Conservation (phyloP, 1,140 invertebrate species). For the Bathynomus jamesi region DNA sequence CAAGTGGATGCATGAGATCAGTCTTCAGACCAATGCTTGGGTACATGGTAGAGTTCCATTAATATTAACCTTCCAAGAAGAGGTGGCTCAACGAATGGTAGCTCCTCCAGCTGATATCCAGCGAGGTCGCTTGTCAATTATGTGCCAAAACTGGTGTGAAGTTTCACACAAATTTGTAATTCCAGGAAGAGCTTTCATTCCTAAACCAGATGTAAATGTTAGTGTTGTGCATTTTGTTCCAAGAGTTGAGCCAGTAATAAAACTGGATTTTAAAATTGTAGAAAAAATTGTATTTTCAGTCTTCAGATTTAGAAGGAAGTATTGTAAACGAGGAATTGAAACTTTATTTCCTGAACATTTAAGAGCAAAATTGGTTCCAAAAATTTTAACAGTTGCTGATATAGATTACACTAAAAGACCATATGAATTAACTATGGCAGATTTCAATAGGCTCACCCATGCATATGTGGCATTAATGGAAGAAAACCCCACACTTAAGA, state of each 20-base stretch:
- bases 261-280: slow-evolving; percentile 71
- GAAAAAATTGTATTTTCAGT: slow-evolving; percentile 82
- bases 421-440: neutral
- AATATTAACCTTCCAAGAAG: slow-evolving; percentile 92
- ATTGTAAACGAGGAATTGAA: slow-evolving; percentile 13
- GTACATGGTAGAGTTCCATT: slow-evolving; percentile 70
- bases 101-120: slow-evolving; percentile 56
- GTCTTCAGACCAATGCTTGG: slow-evolving; percentile 67
- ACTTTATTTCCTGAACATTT: slow-evolving; percentile 67
- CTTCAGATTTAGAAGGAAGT: slow-evolving; percentile 82
- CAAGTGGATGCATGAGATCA: slow-evolving; percentile 74
- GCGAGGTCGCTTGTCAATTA: slow-evolving; percentile 80
- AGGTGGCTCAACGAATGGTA: slow-evolving; percentile 83
- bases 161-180: slow-evolving; percentile 79
- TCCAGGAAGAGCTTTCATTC: slow-evolving; percentile 78
- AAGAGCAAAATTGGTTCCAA: slow-evolving; percentile 55
- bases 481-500: neutral
- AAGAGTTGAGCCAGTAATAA: slow-evolving; percentile 62
- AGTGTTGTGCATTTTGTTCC: slow-evolving; percentile 85
- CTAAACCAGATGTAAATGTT: slow-evolving; percentile 91
- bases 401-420: slow-evolving; percentile 47
- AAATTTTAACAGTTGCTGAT: slow-evolving; percentile 63
- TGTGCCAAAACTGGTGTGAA: slow-evolving; percentile 86
- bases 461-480: neutral
- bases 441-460: neutral